Evolutionary conservation across 2,113 vertebrate genomes (phyloP).

Genomic region (Coracopsis vasa): DNA sequence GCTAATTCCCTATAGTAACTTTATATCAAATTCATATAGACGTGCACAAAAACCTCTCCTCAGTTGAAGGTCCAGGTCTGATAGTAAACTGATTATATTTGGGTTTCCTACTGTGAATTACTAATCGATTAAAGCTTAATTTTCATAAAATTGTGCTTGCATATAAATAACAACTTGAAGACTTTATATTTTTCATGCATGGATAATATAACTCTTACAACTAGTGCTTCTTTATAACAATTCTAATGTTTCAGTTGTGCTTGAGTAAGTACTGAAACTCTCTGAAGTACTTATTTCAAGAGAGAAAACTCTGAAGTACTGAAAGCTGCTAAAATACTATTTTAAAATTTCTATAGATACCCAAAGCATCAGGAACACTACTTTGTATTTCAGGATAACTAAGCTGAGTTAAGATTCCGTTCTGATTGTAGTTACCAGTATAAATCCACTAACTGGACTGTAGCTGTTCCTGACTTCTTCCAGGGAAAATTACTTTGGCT

Average conservation of each 20-base stretch:
- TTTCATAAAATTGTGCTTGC: neutral
- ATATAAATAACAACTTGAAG: neutral
- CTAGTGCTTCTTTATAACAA: neutral
- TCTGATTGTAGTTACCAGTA: neutral
- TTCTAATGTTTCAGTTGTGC: neutral
- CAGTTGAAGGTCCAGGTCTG: neutral
- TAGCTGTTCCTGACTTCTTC: neutral
- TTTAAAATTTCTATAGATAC: neutral
- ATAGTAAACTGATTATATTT: neutral
- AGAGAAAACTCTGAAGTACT: neutral
- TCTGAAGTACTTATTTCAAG: neutral
- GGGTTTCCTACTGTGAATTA: neutral
- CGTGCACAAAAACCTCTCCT: neutral
- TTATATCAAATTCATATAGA: neutral
- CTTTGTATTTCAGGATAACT: neutral
- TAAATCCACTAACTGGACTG: neutral
- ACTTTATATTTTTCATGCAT: neutral
- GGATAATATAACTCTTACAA: neutral
- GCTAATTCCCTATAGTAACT: neutral
- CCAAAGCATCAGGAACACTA: neutral
- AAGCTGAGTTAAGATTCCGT: neutral
- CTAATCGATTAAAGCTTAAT: neutral
- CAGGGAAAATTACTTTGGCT: neutral
- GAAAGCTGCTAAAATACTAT: neutral
- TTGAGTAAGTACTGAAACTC: neutral